These are phyloP conservation scores for Verasper variegatus DNA, from an alignment of 2,113 vertebrate species.

Conservation along the genomic window DNA sequence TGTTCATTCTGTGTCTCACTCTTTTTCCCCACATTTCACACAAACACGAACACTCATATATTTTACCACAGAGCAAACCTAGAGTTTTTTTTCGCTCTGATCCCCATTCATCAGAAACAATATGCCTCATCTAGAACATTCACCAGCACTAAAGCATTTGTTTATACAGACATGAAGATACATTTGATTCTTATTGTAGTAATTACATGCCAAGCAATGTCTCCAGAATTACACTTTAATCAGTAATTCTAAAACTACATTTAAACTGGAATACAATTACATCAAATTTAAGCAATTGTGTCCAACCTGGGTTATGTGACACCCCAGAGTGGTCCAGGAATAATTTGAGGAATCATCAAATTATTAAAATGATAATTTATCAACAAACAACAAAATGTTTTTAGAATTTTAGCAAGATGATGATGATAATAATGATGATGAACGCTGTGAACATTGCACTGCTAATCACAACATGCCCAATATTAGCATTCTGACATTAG, in stretches of 20 bases:
- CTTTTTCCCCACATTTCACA: constrained; percentile 49
- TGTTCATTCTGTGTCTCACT: constrained; percentile 60
- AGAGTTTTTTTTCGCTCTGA: constrained; percentile 1
- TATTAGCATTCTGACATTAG: background rate
- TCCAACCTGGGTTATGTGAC: background rate
- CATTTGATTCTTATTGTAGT: background rate
- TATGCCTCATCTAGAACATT: constrained; percentile 11
- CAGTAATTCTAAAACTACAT: background rate
- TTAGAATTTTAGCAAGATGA: background rate
- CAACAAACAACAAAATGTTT: background rate
- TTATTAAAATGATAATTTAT: background rate
- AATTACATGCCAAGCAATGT: background rate
- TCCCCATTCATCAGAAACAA: constrained; percentile 39
- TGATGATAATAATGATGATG: background rate
- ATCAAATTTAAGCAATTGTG: background rate
- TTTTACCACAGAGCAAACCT: constrained; percentile 23
- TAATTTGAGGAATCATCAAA: background rate
- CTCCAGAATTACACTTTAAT: background rate
- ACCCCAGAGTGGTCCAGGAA: background rate
- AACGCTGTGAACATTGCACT: background rate
- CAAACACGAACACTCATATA: constrained; percentile 37
- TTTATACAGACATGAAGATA: background rate
- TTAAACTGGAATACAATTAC: background rate
- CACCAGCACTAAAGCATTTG: background rate
- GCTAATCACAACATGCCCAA: background rate